Evolutionary conservation across 2,888 invertebrate genomes (phyloP), one percentile per base, ranked within the genome.

Genomic region (Ernsta delagoae): DNA sequence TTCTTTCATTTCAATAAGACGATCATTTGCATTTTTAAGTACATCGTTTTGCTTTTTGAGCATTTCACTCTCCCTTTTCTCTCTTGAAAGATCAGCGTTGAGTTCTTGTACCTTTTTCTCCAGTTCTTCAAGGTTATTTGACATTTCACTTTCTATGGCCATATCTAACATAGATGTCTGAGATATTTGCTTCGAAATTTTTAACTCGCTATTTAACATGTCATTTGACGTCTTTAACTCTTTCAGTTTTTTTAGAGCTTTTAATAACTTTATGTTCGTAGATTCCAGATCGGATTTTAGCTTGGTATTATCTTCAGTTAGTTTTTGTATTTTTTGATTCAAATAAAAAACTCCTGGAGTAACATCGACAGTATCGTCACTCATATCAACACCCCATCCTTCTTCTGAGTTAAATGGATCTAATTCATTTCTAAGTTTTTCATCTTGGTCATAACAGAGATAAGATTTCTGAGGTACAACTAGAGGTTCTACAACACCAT

Each of bases 221-320:
- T 96, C 96, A 79, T 96, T 95, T 71, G 94, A 95, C 2, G 88
- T 87, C 85, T 98, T 98, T 66, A 97, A 95, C 81, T 97, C 96
- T 84, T 98, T 98, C 56, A 98, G 88, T 85, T 98, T 98, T 78
- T 96, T 96, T 75, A 98, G 90, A 74, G 97, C 94, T 88, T 97
- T 98, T 1, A 95, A 95, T 41, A 96, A 95, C 82, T 97, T 97
- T 0, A 95, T 86, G 83, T 97, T 96, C 71, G 94, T 89, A 39
- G 94, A 89, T 73, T 95, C 94, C 7, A 96, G 92, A 75, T 97
- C 96, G 66, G 94, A 93, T 70, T 94, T 89, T 24, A 96, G 84
- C 57, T 89, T 87, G 16, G 94, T 92, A 71, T 95, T 94, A 72
- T 96, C 95, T 1, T 89, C 83, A 75, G 95, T 94, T 5, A 96